Conservation (phyloP, 2,797 vertebrate species). For the Dipus sagitta region DNA sequence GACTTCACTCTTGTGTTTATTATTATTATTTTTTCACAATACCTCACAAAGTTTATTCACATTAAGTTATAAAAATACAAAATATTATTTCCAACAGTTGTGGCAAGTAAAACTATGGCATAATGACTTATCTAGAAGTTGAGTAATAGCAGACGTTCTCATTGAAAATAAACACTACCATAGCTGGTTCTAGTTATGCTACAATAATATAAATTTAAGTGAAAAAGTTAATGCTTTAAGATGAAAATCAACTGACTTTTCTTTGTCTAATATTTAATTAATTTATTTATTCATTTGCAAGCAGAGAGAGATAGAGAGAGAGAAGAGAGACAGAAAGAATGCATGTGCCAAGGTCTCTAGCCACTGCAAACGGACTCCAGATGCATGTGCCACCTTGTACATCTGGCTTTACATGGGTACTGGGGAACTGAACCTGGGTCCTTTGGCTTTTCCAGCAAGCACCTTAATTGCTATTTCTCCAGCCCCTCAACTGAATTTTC, state of each 20-base stretch:
- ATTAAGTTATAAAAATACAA: background rate
- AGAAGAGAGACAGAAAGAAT: no score
- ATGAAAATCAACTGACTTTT: slow-evolving; percentile 28
- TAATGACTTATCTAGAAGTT: slow-evolving; percentile 12
- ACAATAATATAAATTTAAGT: slow-evolving; percentile 20
- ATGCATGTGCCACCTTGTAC: no score
- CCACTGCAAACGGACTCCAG: no score
- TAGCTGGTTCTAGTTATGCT: background rate
- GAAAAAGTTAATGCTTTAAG: slow-evolving; percentile 29
- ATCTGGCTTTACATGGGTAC: no score
- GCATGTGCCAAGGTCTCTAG: no score
- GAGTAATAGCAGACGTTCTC: background rate
- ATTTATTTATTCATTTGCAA: no score
- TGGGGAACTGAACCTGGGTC: no score
- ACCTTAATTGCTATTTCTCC: no score
- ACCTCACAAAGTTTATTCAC: slow-evolving; percentile 75
- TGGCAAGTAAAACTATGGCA: slow-evolving; percentile 13
- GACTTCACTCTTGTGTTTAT: no score
- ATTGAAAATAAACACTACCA: slow-evolving; percentile 14
- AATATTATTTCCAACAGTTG: background rate
- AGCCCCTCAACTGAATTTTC: no score
- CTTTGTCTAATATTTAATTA: background rate
- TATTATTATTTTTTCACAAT: background rate
- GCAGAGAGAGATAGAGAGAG: no score
- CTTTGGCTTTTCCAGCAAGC: no score